Evolutionary conservation across 1,140 invertebrate genomes (phyloP).

Genomic region (Reticulitermes speratus): DNA sequence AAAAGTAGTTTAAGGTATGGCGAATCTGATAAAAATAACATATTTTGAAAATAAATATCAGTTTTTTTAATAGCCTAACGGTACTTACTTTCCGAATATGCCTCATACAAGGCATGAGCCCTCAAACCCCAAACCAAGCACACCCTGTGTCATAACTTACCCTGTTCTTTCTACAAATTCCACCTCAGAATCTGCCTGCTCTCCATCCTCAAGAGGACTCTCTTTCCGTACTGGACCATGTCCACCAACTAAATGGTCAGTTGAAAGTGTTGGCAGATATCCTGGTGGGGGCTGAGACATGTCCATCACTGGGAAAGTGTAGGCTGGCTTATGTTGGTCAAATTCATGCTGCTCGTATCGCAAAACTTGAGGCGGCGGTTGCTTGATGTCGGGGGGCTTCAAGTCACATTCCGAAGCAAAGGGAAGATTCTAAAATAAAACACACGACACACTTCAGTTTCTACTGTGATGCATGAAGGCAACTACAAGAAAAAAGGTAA

Average conservation of each 20-base stretch:
- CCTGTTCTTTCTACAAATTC: conserved; percentile 25
- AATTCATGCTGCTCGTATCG: conserved; percentile 29
- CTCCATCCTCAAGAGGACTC: conserved; percentile 27
- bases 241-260: neutral
- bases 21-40: too few species aligned
- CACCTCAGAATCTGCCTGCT: conserved; percentile 31
- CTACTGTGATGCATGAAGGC: too few species aligned
- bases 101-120: too few species aligned
- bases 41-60: too few species aligned
- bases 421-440: conserved; percentile 56
- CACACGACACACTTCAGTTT: neutral
- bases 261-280: conserved; percentile 43
- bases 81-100: too few species aligned
- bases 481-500: too few species aligned
- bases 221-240: neutral
- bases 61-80: too few species aligned
- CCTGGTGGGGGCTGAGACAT: conserved; percentile 58
- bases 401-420: conserved; percentile 68
- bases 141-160: neutral
- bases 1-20: too few species aligned
- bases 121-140: too few species aligned
- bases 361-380: neutral
- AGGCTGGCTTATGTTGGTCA: conserved; percentile 38
- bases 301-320: conserved; percentile 45
- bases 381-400: conserved; percentile 49